Conservation (phyloP, 2,113 vertebrate genomes). For the Cichladusa arquata region DNA sequence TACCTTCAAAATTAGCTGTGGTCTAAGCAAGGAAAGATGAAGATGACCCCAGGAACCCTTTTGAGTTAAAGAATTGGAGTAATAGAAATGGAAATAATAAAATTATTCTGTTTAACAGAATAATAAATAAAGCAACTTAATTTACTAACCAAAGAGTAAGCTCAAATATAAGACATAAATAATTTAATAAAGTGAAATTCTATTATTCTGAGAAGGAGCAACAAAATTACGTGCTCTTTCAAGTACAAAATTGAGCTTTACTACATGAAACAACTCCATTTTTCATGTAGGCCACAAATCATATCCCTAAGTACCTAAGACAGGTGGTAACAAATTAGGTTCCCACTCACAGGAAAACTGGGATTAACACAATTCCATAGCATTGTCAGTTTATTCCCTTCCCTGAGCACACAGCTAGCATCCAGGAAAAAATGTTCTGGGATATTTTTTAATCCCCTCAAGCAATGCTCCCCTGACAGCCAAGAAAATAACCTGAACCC, state of each 20-base stretch:
- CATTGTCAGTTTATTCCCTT: background rate
- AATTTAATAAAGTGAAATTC: background rate
- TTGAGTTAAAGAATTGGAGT: background rate
- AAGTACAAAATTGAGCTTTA: slow-evolving; percentile 40
- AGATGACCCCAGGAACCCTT: background rate
- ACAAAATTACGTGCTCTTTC: background rate
- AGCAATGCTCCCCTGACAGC: background rate
- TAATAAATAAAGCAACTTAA: background rate
- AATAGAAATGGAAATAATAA: background rate
- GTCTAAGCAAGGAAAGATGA: background rate
- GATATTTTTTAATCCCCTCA: slow-evolving; percentile 11
- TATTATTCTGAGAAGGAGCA: background rate
- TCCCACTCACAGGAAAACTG: background rate
- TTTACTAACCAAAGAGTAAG: background rate
- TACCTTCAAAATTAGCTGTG: background rate
- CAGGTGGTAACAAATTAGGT: background rate
- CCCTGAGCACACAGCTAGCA: background rate
- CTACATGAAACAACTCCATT: background rate
- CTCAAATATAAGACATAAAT: background rate
- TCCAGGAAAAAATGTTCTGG: background rate
- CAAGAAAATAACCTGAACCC: background rate
- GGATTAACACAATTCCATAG: background rate
- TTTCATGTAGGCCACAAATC: slow-evolving; percentile 2
- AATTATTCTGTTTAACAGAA: background rate
- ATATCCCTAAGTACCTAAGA: background rate